Evolutionary conservation across 2,888 invertebrate genomes (phyloP).

Genomic region (Yponomeuta evonymella): DNA sequence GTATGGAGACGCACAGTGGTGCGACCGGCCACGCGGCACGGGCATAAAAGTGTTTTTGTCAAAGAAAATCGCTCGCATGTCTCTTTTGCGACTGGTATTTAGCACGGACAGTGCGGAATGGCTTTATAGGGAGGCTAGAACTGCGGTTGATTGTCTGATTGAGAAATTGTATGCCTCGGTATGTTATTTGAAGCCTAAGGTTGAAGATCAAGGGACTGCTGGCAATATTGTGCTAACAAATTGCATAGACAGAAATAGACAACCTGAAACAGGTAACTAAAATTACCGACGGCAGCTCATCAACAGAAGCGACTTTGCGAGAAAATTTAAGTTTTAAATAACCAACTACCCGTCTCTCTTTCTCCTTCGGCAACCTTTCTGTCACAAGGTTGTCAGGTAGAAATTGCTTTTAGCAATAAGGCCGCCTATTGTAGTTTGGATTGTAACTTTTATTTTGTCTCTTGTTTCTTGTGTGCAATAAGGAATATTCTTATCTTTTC

Average conservation of each 20-base stretch:
- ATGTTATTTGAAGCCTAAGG: background rate
- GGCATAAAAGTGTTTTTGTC: background rate
- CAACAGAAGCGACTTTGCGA: too few relatives aligned
- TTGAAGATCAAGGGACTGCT: background rate
- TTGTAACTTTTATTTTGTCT: too few relatives aligned
- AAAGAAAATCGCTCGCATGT: background rate
- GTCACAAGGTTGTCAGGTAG: too few relatives aligned
- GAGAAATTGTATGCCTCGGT: background rate
- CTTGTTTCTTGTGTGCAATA: too few relatives aligned
- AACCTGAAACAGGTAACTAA: background rate
- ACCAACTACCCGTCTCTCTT: too few relatives aligned
- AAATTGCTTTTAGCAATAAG: too few relatives aligned
- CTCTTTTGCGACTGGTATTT: background rate
- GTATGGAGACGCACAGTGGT: background rate
- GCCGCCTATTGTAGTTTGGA: too few relatives aligned
- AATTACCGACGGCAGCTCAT: too few relatives aligned
- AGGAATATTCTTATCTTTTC: too few relatives aligned
- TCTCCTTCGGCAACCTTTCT: too few relatives aligned
- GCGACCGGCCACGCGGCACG: background rate
- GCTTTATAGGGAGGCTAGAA: background rate
- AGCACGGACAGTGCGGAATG: background rate
- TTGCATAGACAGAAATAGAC: background rate
- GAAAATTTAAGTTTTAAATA: too few relatives aligned
- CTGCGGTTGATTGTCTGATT: background rate
- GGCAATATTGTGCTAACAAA: background rate